Evolutionary conservation across 2,888 invertebrate species (phyloP).

Genomic region (Drosophila engyochracea): DNA sequence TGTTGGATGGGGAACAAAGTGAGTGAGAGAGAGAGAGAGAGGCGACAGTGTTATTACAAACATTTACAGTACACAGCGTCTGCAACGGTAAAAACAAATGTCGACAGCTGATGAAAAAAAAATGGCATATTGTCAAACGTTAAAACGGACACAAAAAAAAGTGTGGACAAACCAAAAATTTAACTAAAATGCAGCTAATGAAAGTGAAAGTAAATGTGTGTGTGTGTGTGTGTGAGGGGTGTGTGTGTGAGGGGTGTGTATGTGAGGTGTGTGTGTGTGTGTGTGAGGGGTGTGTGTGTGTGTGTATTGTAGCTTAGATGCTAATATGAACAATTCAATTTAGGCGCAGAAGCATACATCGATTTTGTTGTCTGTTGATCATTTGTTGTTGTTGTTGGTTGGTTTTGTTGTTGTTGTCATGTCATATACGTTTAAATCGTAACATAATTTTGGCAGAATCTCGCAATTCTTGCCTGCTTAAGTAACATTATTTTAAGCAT

Average conservation of each 20-base stretch:
- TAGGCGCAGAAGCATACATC: slow-evolving; percentile 39
- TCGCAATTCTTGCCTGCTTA: slow-evolving; percentile 27
- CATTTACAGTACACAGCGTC: slow-evolving; percentile 1
- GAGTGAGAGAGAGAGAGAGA: not conserved
- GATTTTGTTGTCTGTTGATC: slow-evolving; percentile 24
- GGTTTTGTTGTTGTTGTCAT: slow-evolving; percentile 33
- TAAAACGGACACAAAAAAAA: slow-evolving; percentile 12
- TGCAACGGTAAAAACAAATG: slow-evolving; percentile 18
- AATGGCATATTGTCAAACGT: slow-evolving; percentile 2
- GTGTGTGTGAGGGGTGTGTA: slow-evolving; percentile 23
- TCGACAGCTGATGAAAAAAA: slow-evolving; percentile 10
- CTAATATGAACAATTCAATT: slow-evolving; percentile 50
- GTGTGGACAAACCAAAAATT: slow-evolving; percentile 31
- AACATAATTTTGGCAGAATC: slow-evolving; percentile 27
- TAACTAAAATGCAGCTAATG: slow-evolving; percentile 61
- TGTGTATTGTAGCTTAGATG: slow-evolving; percentile 35
- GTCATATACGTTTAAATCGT: slow-evolving; percentile 5
- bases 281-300: slow-evolving; percentile 1
- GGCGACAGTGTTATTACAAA: slow-evolving; percentile 15
- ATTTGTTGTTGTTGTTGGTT: slow-evolving; percentile 31
- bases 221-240: not conserved
- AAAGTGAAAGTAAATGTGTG: slow-evolving; percentile 8
- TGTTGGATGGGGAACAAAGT: slow-evolving; percentile 19
- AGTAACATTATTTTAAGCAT: slow-evolving; percentile 42
- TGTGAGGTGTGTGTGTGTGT: slow-evolving; percentile 28